These are phyloP conservation scores for Mormoops blainvillei DNA, from an alignment of 2,113 vertebrate species.

Conservation along the genomic window DNA sequence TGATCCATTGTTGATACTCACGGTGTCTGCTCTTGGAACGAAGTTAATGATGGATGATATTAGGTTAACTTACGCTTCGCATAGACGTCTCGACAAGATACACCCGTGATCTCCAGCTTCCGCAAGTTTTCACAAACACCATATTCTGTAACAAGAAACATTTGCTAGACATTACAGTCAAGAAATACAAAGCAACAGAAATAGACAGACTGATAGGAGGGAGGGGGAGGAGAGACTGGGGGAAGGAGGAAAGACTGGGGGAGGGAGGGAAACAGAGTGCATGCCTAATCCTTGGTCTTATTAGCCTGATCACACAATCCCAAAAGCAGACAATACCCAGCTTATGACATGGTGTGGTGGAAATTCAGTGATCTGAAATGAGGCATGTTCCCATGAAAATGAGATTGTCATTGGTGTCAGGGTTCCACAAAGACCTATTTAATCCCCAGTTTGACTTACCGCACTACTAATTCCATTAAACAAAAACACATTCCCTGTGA, in stretches of 20 bases:
- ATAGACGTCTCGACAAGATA: conserved; percentile 93
- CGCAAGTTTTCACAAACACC: conserved; percentile 92
- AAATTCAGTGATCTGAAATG: neutral
- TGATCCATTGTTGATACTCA: neutral
- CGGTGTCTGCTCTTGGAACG: neutral
- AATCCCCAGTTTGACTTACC: fast-evolving
- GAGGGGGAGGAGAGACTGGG: neutral
- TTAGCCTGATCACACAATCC: neutral
- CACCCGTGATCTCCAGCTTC: conserved; percentile 90
- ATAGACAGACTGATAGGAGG: fast-evolving
- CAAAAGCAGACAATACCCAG: neutral
- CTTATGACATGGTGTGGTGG: neutral
- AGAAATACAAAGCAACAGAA: neutral
- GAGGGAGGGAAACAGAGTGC: too few relatives aligned
- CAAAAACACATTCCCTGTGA: neutral
- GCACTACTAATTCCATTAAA: neutral
- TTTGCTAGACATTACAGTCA: neutral
- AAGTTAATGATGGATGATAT: fast-evolving
- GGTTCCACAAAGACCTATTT: neutral
- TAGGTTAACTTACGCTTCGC: conserved; percentile 91
- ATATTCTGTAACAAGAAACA: conserved; percentile 86
- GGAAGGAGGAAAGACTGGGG: neutral
- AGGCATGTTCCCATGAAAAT: neutral
- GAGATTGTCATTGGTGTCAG: too few relatives aligned
- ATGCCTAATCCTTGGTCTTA: fast-evolving